Percentiles rank a stretch among this genome's conserved stretches.
phyloP scores from a whole-genome alignment of 2,113 vertebrate genomes.

The Pluvialis apricaria region DNA sequence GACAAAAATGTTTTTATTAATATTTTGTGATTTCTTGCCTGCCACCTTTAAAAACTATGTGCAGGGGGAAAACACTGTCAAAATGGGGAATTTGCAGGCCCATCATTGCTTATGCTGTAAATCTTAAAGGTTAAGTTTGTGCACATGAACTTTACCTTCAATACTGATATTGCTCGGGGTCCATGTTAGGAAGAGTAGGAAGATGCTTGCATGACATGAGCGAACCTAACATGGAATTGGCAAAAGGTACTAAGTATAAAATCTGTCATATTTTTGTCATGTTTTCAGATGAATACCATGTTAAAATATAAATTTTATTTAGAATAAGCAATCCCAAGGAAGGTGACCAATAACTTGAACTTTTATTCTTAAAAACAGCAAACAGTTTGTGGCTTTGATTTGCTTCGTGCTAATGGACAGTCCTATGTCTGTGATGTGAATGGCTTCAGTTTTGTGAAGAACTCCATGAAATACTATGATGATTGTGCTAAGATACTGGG shows the following conservation, averaged over 20 bases:
- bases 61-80: neutral
- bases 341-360: neutral
- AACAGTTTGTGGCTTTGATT: constrained; percentile 92
- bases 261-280: neutral
- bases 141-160: neutral
- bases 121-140: neutral
- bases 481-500: constrained; percentile 92
- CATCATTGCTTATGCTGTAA: neutral
- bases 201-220: neutral
- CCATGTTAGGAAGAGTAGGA: neutral
- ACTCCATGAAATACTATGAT: constrained; percentile 94
- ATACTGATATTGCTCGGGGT: neutral
- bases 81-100: neutral
- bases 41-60: neutral
- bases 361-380: constrained; percentile 77
- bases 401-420: constrained; percentile 88
- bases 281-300: neutral
- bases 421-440: constrained; percentile 94
- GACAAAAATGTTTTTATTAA: neutral
- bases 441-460: constrained; percentile 93
- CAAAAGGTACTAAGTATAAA: neutral
- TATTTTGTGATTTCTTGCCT: neutral
- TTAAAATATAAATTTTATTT: neutral
- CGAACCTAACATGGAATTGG: neutral
- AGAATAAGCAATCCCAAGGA: neutral